A percentile compares a stretch with the other conserved stretches of the same genome.
These are phyloP conservation scores for Acrossocheilus wenchowensis DNA, from an alignment of 2,797 vertebrate genomes.

Conservation along the genomic window DNA sequence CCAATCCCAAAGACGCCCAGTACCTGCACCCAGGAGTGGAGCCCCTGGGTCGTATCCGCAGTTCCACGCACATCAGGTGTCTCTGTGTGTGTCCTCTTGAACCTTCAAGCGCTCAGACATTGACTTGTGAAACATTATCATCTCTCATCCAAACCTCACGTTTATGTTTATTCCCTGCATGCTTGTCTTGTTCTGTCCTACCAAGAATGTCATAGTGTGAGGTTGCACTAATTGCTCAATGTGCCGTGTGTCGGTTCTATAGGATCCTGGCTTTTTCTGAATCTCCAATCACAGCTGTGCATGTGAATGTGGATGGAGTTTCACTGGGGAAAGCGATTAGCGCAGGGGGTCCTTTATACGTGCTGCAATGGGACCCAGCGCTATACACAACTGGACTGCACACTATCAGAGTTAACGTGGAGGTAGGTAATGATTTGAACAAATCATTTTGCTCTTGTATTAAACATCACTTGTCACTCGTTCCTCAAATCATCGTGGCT, in stretches of 20 bases:
- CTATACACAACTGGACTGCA: slow-evolving; percentile 87
- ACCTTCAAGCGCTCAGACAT: slow-evolving; percentile 3
- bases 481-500: background rate
- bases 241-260: slow-evolving; percentile 16
- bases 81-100: slow-evolving; percentile 60
- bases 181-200: background rate
- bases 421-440: slow-evolving; percentile 76
- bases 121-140: background rate
- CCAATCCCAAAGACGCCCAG: slow-evolving; percentile 93
- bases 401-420: slow-evolving; percentile 85
- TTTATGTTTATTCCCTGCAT: background rate
- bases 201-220: background rate
- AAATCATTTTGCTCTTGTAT: background rate
- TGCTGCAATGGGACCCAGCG: slow-evolving; percentile 87
- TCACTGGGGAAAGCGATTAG: slow-evolving; percentile 80
- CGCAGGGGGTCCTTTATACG: slow-evolving; percentile 87
- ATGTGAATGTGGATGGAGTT: slow-evolving; percentile 84
- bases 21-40: slow-evolving; percentile 88
- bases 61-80: slow-evolving; percentile 95
- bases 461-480: background rate
- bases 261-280: slow-evolving; percentile 95
- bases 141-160: slow-evolving; percentile 6
- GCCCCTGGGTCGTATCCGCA: slow-evolving; percentile 83
- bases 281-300: slow-evolving; percentile 81
- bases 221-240: background rate